These are phyloP conservation scores for Triplophysa rosa DNA, from an alignment of 2,113 vertebrate genomes.

Conservation along the genomic window DNA sequence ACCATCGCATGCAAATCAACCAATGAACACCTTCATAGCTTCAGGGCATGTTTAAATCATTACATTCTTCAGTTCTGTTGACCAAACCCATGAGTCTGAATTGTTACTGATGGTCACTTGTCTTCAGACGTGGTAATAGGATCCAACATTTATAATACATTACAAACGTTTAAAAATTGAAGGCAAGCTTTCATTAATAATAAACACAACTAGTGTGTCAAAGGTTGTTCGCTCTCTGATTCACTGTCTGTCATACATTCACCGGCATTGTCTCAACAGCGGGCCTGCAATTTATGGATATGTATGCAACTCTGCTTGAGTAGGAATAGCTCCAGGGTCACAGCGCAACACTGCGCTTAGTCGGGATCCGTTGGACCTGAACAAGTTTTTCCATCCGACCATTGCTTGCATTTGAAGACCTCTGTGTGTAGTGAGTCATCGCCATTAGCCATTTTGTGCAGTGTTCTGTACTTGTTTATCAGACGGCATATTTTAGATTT, in stretches of 20 bases:
- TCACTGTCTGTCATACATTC: neutral
- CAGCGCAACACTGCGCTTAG: constrained; percentile 14
- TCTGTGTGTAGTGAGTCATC: neutral
- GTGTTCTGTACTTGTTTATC: neutral
- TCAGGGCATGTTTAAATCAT: constrained; percentile 1
- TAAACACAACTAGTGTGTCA: constrained; percentile 23
- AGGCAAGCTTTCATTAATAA: constrained; percentile 43
- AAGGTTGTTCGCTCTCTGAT: constrained; percentile 32
- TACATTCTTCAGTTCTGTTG: neutral
- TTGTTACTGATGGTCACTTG: constrained; percentile 6
- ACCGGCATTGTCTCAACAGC: neutral
- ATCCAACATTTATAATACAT: constrained; percentile 50
- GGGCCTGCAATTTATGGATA: constrained; percentile 43
- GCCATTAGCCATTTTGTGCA: constrained; percentile 3
- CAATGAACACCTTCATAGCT: neutral
- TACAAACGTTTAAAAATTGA: constrained; percentile 39
- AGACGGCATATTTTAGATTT: neutral
- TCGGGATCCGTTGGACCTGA: constrained; percentile 39
- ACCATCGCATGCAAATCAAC: neutral
- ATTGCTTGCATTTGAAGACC: constrained; percentile 13
- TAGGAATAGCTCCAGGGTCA: constrained; percentile 35
- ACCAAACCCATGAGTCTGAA: neutral
- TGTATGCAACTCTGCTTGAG: constrained; percentile 38
- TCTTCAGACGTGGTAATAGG: constrained; percentile 16
- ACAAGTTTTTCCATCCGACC: constrained; percentile 43